Conservation (phyloP, 2,797 vertebrate genomes). For the Dermochelys coriacea region DNA sequence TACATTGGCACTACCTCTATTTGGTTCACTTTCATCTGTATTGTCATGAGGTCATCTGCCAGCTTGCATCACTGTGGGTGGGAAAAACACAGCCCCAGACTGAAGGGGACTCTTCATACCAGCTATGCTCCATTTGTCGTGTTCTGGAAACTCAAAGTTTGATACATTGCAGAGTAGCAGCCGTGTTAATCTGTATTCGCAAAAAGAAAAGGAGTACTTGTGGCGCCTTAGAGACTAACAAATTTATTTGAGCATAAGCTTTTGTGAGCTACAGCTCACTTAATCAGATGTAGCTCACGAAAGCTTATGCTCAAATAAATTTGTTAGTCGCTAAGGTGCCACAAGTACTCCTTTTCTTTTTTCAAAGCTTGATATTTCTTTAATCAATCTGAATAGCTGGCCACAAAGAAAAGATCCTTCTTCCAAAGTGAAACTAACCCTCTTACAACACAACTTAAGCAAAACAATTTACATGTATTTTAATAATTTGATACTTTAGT, state of each 20-base stretch:
- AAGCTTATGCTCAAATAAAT: too few species aligned
- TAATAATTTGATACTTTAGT: background rate
- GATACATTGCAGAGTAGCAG: too few species aligned
- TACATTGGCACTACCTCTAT: background rate
- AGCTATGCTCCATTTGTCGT: accelerated
- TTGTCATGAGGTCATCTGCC: background rate
- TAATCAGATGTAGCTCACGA: too few species aligned
- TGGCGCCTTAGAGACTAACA: too few species aligned
- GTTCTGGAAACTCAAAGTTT: background rate
- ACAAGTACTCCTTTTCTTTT: too few species aligned
- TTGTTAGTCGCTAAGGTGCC: too few species aligned
- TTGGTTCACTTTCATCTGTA: background rate
- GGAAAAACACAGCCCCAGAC: background rate
- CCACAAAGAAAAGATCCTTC: background rate
- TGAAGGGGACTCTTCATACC: background rate
- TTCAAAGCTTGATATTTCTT: background rate
- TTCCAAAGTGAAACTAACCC: background rate
- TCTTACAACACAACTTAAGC: background rate
- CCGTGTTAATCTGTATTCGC: too few species aligned
- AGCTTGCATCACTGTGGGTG: background rate
- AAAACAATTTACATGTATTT: background rate
- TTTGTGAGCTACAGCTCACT: too few species aligned
- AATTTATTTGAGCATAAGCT: too few species aligned
- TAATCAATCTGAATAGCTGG: background rate
- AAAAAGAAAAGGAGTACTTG: too few species aligned